Percentiles rank a stretch among this genome's conserved stretches.
Evolutionary conservation across 2,888 invertebrate species (phyloP).

Genomic region (Apantesis nais): DNA sequence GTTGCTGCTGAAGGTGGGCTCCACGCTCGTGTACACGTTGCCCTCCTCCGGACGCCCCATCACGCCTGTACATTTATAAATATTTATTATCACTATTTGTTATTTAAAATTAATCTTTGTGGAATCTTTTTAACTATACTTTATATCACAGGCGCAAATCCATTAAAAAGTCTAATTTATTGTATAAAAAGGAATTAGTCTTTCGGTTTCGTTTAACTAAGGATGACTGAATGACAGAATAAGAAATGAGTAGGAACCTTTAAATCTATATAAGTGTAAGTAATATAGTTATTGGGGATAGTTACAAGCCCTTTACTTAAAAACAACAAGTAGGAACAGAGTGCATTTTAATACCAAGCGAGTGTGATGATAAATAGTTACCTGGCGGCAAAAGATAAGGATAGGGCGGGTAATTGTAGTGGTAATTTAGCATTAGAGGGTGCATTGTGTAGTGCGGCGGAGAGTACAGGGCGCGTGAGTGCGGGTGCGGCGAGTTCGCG

Average conservation of each 20-base stretch:
- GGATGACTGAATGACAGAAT: background rate
- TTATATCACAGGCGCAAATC: background rate
- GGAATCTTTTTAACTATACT: background rate
- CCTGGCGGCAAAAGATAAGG: constrained; percentile 82
- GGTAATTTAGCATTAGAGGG: constrained; percentile 79
- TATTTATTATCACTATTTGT: constrained; percentile 29
- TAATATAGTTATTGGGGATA: background rate
- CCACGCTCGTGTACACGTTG: constrained; percentile 93
- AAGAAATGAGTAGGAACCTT: background rate
- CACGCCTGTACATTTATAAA: constrained; percentile 85
- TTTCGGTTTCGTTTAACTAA: background rate
- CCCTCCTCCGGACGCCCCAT: constrained; percentile 93
- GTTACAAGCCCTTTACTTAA: background rate
- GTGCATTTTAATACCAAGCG: constrained; percentile 36
- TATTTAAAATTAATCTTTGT: background rate
- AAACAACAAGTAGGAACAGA: constrained; percentile 9
- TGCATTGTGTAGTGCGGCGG: constrained; percentile 83
- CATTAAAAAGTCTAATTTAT: background rate
- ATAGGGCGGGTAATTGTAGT: constrained; percentile 80
- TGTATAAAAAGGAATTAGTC: background rate
- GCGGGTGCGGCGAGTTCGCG: constrained; percentile 76
- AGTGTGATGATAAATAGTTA: constrained; percentile 60
- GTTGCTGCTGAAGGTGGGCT: constrained; percentile 94
- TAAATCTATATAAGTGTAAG: background rate
- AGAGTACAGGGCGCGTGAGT: constrained; percentile 79